Evolutionary conservation across 2,113 vertebrate species (phyloP).

Genomic region (Ageneiosus marmoratus): DNA sequence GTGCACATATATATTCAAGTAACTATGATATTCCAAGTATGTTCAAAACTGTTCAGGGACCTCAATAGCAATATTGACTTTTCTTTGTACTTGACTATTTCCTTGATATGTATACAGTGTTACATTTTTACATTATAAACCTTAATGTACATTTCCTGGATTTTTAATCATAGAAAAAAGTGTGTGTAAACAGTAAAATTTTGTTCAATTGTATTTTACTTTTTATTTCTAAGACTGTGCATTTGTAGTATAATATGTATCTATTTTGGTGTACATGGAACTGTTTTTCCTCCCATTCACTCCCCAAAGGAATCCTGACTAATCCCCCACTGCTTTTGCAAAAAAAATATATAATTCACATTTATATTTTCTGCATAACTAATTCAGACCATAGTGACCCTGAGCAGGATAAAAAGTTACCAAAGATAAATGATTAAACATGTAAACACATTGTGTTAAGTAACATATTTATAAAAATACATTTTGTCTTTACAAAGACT

Average conservation of each 20-base stretch:
- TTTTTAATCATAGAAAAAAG: background rate
- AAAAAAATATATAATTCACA: background rate
- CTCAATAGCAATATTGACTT: background rate
- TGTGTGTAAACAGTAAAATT: background rate
- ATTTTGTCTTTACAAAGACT: background rate
- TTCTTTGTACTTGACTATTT: background rate
- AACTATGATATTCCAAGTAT: slow-evolving; percentile 1
- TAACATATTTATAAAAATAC: background rate
- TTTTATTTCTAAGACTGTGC: background rate
- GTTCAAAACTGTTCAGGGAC: slow-evolving; percentile 27
- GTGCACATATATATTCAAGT: background rate
- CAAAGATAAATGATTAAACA: background rate
- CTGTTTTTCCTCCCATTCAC: background rate
- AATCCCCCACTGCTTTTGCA: background rate
- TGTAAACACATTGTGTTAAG: background rate
- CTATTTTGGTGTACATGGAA: too few species aligned
- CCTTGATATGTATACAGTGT: slow-evolving; percentile 21
- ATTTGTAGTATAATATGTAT: background rate
- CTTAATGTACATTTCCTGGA: background rate
- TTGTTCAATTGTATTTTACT: background rate
- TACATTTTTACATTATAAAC: background rate
- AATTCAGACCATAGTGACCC: background rate
- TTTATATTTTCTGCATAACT: background rate
- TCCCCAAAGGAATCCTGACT: background rate
- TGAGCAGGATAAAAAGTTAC: background rate